These are phyloP conservation scores for Habroteleia sp. DNA, from an alignment of 2,888 invertebrate species.

Conservation along the genomic window DNA sequence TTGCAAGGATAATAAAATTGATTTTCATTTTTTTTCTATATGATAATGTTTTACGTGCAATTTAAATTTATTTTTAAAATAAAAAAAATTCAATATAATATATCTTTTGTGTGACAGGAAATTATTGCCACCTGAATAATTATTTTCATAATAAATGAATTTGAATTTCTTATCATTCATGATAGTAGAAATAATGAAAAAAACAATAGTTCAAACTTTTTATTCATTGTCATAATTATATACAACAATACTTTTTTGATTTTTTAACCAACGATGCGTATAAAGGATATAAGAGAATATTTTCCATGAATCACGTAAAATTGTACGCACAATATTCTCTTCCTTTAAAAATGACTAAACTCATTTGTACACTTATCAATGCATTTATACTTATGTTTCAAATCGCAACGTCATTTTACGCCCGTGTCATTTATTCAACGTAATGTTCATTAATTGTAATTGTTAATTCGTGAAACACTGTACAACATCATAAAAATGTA, in stretches of 20 bases:
- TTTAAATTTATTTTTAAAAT: too few relatives aligned
- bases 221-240: constrained; percentile 49
- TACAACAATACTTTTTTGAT: constrained; percentile 50
- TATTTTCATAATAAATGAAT: not conserved
- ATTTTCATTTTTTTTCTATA: too few relatives aligned
- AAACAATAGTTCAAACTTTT: constrained; percentile 45
- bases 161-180: too few relatives aligned
- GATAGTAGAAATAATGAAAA: constrained; percentile 14
- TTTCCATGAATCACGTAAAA: constrained; percentile 32
- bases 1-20: too few relatives aligned
- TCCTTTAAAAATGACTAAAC: constrained; percentile 51
- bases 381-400: constrained; percentile 31
- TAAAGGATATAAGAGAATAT: constrained; percentile 60
- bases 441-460: constrained; percentile 20
- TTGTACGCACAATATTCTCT: constrained; percentile 52
- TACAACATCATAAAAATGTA: constrained; percentile 57
- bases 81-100: too few relatives aligned
- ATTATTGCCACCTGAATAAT: too few relatives aligned
- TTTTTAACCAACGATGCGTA: constrained; percentile 56
- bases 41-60: too few relatives aligned
- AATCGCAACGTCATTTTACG: constrained; percentile 35
- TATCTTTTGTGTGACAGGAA: too few relatives aligned
- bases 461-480: constrained; percentile 44
- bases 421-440: constrained; percentile 16
- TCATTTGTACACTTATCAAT: constrained; percentile 48